Conservation (phyloP, 2,113 vertebrate species). For the Notechis scutatus region DNA sequence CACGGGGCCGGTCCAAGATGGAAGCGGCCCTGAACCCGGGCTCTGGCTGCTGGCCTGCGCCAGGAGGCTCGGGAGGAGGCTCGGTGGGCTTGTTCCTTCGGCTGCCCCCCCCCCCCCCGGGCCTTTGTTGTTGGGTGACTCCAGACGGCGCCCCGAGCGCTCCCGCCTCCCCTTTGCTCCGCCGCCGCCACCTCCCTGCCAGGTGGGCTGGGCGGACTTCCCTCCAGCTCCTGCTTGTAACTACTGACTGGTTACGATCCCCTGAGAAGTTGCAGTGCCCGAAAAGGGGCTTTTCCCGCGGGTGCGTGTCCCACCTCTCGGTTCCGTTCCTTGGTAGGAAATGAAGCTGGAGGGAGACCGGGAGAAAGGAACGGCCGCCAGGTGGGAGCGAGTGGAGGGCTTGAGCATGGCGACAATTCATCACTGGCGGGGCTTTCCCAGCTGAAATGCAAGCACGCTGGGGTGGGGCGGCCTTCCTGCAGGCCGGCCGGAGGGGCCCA, state of each 20-base stretch:
- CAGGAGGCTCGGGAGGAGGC: too few relatives aligned
- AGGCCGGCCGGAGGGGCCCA: background rate
- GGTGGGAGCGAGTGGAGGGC: background rate
- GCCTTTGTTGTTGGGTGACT: background rate
- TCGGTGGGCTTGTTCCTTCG: too few relatives aligned
- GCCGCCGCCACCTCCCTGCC: background rate
- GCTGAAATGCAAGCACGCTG: background rate
- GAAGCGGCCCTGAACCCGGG: too few relatives aligned
- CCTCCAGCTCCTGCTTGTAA: background rate
- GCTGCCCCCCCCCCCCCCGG: too few relatives aligned
- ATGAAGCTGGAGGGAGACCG: background rate
- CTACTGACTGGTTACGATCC: background rate
- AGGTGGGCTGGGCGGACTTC: background rate
- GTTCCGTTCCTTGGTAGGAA: background rate
- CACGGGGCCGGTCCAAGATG: background rate
- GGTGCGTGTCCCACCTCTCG: background rate
- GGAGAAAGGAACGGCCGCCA: background rate
- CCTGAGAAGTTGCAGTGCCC: background rate
- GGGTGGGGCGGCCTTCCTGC: background rate
- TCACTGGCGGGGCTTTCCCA: background rate
- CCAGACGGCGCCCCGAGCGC: background rate
- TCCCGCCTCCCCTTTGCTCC: background rate
- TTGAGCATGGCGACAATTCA: too few relatives aligned
- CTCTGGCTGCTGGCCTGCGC: too few relatives aligned
- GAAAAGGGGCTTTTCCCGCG: background rate